These are phyloP conservation scores for Charanyca ferruginea DNA, from an alignment of 2,888 invertebrate species.

Conservation along the genomic window DNA sequence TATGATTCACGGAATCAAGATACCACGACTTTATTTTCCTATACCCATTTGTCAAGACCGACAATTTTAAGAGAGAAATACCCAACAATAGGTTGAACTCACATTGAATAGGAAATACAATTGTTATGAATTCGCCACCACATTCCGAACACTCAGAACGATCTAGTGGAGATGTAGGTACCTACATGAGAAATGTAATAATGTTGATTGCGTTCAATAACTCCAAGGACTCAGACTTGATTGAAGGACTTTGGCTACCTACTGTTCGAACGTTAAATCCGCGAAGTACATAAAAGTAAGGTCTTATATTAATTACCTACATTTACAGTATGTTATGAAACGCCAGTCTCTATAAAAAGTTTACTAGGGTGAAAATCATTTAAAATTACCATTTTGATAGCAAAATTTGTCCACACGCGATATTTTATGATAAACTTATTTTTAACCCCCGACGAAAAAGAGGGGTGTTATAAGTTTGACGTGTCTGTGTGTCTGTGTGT, in stretches of 20 bases:
- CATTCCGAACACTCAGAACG: slow-evolving; percentile 32
- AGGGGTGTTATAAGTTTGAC: too few species aligned
- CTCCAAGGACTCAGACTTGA: slow-evolving; percentile 43
- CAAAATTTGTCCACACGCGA: too few species aligned
- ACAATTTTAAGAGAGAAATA: slow-evolving; percentile 26
- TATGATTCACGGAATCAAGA: neutral
- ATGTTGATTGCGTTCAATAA: slow-evolving; percentile 59
- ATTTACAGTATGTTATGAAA: too few species aligned
- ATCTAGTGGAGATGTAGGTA: slow-evolving; percentile 33
- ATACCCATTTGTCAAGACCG: slow-evolving; percentile 16
- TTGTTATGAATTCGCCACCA: slow-evolving; percentile 30
- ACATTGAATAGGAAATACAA: slow-evolving; percentile 23
- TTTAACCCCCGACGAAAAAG: too few species aligned
- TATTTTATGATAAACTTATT: too few species aligned
- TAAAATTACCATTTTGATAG: too few species aligned
- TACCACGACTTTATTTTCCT: neutral
- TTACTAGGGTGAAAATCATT: too few species aligned
- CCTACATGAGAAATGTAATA: slow-evolving; percentile 41
- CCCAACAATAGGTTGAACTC: slow-evolving; percentile 15
- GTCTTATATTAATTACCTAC: neutral
- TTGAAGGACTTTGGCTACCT: slow-evolving; percentile 52
- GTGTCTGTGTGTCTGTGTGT: too few species aligned
- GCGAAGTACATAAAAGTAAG: slow-evolving; percentile 21
- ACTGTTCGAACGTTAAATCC: slow-evolving; percentile 46
- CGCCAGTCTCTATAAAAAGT: too few species aligned